Evolutionary conservation across 2,797 vertebrate genomes (phyloP), one percentile per base, ranked within the genome.

Genomic region (Leuciscus waleckii): DNA sequence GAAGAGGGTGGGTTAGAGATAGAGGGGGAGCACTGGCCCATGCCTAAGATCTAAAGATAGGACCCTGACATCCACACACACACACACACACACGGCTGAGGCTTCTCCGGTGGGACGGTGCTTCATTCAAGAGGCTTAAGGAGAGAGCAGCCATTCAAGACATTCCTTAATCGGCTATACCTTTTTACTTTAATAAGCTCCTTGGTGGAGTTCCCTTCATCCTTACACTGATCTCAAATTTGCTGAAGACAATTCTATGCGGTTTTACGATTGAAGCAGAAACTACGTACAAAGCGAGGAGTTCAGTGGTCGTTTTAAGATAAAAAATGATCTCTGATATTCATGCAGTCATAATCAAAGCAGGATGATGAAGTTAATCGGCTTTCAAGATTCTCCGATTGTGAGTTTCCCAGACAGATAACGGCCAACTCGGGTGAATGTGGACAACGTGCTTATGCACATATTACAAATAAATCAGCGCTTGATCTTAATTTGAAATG

Each of bases 21-120:
- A 65, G 78, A 87, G 86, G 86, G 87, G 83, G 82, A 79, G 87
- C 69, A 32, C 61, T 79, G 81, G 83, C 78, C 82, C 79, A 85
- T 86, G 87, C 82, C 89, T 90, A 91, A 92, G 91, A 92, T 92
- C 91, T 92, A 86, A 91, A 91, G 91, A 93, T 89, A 90, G 87
- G 87, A 90, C 67, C 79, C 87, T 89, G 76, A 89, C 80, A 61
- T 84, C 86, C 80, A 84, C 74, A 46, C 75, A 85, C 84, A 79
- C 85, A 58, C 86, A 76, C 58, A 61, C 56, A n/a, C 81, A 74
- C 67, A 67, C 39, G 49, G 74, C 76, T 26, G 51, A 78, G 54
- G 78, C 76, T 85, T 68, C 86, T 89, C 86, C 87, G 82, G 84
- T 82, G 85, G 68, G 70, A 67, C 54, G 71, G 35, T 58, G 43